phyloP scores from a whole-genome alignment of 2,888 invertebrate species.

The Clostera curtula region DNA sequence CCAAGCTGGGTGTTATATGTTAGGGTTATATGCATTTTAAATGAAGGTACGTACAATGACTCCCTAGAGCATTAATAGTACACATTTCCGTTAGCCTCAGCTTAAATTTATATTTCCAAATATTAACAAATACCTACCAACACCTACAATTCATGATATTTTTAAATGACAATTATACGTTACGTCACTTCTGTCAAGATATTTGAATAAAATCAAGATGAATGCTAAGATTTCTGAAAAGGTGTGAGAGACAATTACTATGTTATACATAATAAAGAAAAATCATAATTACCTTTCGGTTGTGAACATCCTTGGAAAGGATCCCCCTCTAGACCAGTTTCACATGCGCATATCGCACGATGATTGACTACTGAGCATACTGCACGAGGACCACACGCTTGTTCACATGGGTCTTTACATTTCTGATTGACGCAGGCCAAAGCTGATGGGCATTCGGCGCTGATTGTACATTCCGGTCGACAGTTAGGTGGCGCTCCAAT shows the following conservation, averaged over 20 bases:
- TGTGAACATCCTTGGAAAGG: constrained; percentile 75
- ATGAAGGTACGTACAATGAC: constrained; percentile 14
- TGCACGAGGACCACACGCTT: constrained; percentile 77
- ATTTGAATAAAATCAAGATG: too few relatives aligned
- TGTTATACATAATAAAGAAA: constrained; percentile 4
- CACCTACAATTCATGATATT: too few relatives aligned
- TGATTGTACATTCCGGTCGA: constrained; percentile 80
- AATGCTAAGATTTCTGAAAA: constrained; percentile 9
- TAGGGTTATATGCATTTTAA: constrained; percentile 54
- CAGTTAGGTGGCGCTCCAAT: constrained; percentile 80
- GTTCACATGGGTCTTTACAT: constrained; percentile 80
- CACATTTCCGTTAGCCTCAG: constrained; percentile 22
- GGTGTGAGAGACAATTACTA: constrained; percentile 8
- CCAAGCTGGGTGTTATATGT: constrained; percentile 67
- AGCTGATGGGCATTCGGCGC: constrained; percentile 79
- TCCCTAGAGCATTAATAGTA: constrained; percentile 21
- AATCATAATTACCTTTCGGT: constrained; percentile 46
- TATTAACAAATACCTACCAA: constrained; percentile 19
- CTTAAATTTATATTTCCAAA: constrained; percentile 12
- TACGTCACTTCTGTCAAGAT: too few relatives aligned
- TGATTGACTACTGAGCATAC: constrained; percentile 77
- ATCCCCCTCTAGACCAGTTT: constrained; percentile 76
- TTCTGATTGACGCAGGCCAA: constrained; percentile 78
- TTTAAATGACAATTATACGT: too few relatives aligned
- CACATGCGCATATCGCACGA: constrained; percentile 78